Base-by-base conservation (phyloP, 2,888 invertebrate genomes). In the Polylopha cassiicola region DNA sequence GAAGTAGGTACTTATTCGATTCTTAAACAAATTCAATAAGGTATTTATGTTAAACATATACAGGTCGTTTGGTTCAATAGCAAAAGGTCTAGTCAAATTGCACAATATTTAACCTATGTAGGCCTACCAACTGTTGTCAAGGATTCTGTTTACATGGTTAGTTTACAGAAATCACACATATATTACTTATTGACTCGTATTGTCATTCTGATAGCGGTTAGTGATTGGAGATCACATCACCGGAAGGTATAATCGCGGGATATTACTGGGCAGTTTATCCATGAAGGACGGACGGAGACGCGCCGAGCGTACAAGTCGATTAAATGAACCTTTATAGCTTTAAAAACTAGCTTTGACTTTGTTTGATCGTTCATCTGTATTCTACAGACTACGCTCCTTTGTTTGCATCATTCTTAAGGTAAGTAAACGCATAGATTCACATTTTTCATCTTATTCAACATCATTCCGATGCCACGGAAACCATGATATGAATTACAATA, bases 271-370 rank as follows among this genome's bases (percentile, higher is more conserved):
- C 54, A 65, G 68, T 71, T 69, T 61, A 65, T 63, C 55, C 50
- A 51, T 69, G 72, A 79, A 79, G 78, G 79, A 72, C 76, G 58
- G 51, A 50, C 43, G 28, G 47, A 59, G 63, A 80, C 78, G 75
- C 73, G 65, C 46, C 47, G 49, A 50, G 82, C 74, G 51, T 82
- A 74, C 72, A 73, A 81, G 73, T 62, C 44, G 51, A 39, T 42
- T 45, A 57, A 57, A 58, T 59, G 50, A 56, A 47, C 43, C 43
- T 43, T 29, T 44, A 28, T 26, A 36, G 18, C 26, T 36, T 36
- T 33, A 33, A 36, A 42, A 44, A 38, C 34, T 33, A 27, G 41
- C 39, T 39, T 51, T 39, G 38, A 43, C 48, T 48, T 50, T 44
- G 51, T 50, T 52, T 46, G 39, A 15, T 30, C 21, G 13, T 30